Evolutionary conservation across 2,797 vertebrate species (phyloP), one percentile per base, ranked within the genome.

Genomic region (Pseudopleuronectes americanus): DNA sequence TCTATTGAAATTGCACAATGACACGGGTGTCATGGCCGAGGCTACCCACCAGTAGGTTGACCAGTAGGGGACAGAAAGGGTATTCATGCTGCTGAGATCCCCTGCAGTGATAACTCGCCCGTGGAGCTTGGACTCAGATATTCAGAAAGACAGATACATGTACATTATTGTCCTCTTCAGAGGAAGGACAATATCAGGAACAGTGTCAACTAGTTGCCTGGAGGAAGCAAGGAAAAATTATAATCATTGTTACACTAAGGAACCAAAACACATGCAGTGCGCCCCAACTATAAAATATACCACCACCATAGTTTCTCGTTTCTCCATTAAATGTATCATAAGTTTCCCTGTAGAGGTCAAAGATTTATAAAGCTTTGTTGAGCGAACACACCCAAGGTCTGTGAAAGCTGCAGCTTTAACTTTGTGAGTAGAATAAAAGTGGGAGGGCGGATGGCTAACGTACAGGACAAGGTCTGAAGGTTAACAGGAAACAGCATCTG

Each of bases 391-490:
- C n/a, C 17, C 16, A 67, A 43, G 8, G 22, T 71, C 22, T 22
- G 23, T 61, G 38, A 38, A 61, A 66, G 57, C 14, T 81, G 63
- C 53, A 23, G 57, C 60, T 80, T 64, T 53, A 21, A 31, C n/a
- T 33, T 55, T 58, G 33, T 61, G 33, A 58, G 51, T 6, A 58
- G 41, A 60, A 45, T 33, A 17, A 31, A 79, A 28, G 53, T 51
- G 54, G 48, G 47, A 60, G 53, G 31, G 7, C 19, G 10, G 38
- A 26, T n/a, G 48, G n/a, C 36, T 45, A 31, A 62, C 0, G 0
- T 47, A 64, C 74, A 71, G 59, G 79, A 65, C 76, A 38, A 48
- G 57, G n/a, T 67, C 62, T 77, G 55, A 74, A 58, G 56, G 70
- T 77, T 82, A 66, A 58, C 54, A 64, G 33, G n/a, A 28, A 66